Percentiles rank a stretch among this genome's conserved stretches.
These are phyloP conservation scores for Aproaerema taeniolella DNA, from an alignment of 2,888 invertebrate species.

Conservation along the genomic window DNA sequence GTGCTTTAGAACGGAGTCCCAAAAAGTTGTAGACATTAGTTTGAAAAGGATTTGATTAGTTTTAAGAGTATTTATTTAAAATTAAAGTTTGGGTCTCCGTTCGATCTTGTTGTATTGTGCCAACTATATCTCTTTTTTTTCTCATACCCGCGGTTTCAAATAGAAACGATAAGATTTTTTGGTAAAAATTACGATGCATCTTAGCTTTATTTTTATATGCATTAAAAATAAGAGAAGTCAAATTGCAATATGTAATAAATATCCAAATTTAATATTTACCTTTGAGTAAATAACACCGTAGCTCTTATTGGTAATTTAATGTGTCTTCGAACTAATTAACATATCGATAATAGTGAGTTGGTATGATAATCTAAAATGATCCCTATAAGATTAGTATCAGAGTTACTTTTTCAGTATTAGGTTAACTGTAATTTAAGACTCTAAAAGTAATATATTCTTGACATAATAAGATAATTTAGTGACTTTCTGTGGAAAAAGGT, in stretches of 20 bases:
- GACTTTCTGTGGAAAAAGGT: too few relatives aligned
- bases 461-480: conserved; percentile 34
- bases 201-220: too few relatives aligned
- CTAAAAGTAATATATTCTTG: conserved; percentile 52
- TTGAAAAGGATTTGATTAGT: conserved; percentile 63
- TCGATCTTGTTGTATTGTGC: conserved; percentile 54
- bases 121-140: conserved; percentile 56
- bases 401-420: conserved; percentile 71
- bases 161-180: too few relatives aligned
- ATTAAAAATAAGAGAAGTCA: too few relatives aligned
- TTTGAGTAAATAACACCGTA: too few relatives aligned
- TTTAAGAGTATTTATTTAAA: conserved; percentile 58
- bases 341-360: conserved; percentile 55
- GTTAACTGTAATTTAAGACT: conserved; percentile 57
- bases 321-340: too few relatives aligned
- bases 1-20: conserved; percentile 60
- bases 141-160: too few relatives aligned
- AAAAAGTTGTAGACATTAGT: conserved; percentile 50
- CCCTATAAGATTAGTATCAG: conserved; percentile 36
- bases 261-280: too few relatives aligned
- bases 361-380: conserved; percentile 45
- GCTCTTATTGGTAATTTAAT: too few relatives aligned
- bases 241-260: too few relatives aligned
- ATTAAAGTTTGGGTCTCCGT: conserved; percentile 46
- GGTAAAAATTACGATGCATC: too few relatives aligned